Evolutionary conservation across 2,113 vertebrate genomes (phyloP).

Genomic region (Athene noctua): DNA sequence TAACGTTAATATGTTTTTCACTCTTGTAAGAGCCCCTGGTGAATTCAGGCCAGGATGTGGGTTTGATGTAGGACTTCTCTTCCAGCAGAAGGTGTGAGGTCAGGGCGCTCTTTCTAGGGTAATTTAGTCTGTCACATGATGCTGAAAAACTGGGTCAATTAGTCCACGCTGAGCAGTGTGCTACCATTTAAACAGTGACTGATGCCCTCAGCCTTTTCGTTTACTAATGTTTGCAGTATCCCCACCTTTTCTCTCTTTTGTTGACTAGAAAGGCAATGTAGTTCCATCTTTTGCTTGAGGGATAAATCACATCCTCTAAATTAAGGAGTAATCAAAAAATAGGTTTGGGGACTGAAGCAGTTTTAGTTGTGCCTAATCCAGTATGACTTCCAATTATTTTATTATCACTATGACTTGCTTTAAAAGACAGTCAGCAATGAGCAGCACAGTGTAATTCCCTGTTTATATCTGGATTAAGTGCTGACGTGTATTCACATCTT

Average conservation of each 20-base stretch:
- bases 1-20: neutral
- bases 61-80: neutral
- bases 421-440: neutral
- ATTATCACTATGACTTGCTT: neutral
- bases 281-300: neutral
- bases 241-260: neutral
- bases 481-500: neutral
- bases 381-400: neutral
- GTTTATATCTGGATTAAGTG: neutral
- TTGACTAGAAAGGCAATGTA: neutral
- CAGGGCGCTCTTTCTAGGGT: neutral
- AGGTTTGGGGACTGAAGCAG: neutral
- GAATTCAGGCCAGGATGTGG: neutral
- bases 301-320: neutral
- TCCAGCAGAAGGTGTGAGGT: constrained; percentile 12
- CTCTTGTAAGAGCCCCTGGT: neutral
- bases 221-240: neutral
- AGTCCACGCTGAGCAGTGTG: neutral
- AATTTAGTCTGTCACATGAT: neutral
- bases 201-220: neutral
- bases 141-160: constrained; percentile 40
- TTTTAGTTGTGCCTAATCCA: neutral
- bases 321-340: neutral
- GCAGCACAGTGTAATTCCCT: neutral
- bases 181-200: neutral